Percentiles rank a stretch among this genome's conserved stretches.
Evolutionary conservation across 2,888 invertebrate species (phyloP).

Genomic region (Drosophila nr. medialis): DNA sequence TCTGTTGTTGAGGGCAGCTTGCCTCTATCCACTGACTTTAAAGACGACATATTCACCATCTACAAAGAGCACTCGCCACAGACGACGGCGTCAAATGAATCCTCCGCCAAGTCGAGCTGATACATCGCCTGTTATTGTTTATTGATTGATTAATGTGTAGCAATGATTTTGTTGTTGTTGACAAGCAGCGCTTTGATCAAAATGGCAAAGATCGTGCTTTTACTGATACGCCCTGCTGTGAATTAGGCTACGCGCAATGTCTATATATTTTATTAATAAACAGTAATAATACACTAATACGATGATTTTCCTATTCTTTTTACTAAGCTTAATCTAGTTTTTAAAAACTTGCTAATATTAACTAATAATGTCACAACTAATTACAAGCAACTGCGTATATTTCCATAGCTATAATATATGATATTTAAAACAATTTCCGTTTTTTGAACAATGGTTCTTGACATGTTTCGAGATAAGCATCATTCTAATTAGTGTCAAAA

Average conservation of each 20-base stretch:
- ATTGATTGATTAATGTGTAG: slow-evolving; percentile 50
- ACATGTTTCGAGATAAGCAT: slow-evolving; percentile 43
- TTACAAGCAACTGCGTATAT: not conserved
- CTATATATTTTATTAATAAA: slow-evolving; percentile 16
- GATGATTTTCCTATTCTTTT: not conserved
- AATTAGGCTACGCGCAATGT: not conserved
- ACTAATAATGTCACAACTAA: slow-evolving; percentile 18
- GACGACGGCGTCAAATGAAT: slow-evolving; percentile 50
- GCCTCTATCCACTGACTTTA: slow-evolving; percentile 26
- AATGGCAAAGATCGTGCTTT: slow-evolving; percentile 23
- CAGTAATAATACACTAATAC: not conserved
- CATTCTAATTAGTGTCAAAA: slow-evolving; percentile 58
- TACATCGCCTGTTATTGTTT: slow-evolving; percentile 33
- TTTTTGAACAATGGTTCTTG: slow-evolving; percentile 56
- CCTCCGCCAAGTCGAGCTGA: slow-evolving; percentile 38
- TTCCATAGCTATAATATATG: not conserved
- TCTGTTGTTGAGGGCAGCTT: slow-evolving; percentile 28
- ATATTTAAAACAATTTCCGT: slow-evolving; percentile 49
- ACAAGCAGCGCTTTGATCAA: not conserved
- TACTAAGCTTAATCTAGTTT: not conserved
- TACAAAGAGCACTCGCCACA: slow-evolving; percentile 32
- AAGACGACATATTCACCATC: slow-evolving; percentile 34
- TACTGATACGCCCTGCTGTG: slow-evolving; percentile 35
- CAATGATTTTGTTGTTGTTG: slow-evolving; percentile 17
- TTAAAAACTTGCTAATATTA: slow-evolving; percentile 2